Evolutionary conservation across 2,797 vertebrate species (phyloP), one percentile per base, ranked within the genome.

Genomic region (Percopsis omiscomaycus): DNA sequence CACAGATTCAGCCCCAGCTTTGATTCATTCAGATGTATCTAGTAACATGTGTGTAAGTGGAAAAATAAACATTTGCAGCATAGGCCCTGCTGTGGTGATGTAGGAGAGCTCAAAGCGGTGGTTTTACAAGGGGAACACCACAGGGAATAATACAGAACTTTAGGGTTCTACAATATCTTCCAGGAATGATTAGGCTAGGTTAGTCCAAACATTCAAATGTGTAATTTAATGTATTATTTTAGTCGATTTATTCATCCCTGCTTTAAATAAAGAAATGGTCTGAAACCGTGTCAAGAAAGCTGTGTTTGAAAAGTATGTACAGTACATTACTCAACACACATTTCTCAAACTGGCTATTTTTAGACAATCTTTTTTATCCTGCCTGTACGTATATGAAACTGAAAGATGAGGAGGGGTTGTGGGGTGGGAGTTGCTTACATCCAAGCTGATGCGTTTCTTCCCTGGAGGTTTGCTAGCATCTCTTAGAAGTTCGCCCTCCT

Each of bases 381-480:
- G 54, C 13, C 32, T 56, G 54, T 14, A 42, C 11, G 10, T 56
- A 42, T n/a, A 22, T 57, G 55, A 44, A 57, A 12, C 28, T 47
- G 47, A 32, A 2, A 15, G 11, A 30, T 3, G 22, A 42, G 28
- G 29, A 47, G 2, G 9, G 15, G 45, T n/a, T 45, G 9, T n/a
- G 22, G 12, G 14, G 44, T 2, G 4, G 11, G 32, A 11, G 5
- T 2, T 16, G 14, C 91, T 85, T 84, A 94, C 93, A 66, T 93
- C 84, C 51, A 94, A 73, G 69, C 86, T 93, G 80, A 93, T 91
- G 73, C 83, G 87, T 52, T 94, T 94, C 84, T 90, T 93, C 28
- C 83, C 88, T 0, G 74, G 50, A 48, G 77, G 70, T 89, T 91
- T 92, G 74, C 59, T 73, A 12, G 69, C 10, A 0, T 93, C 92